Evolutionary conservation across 2,113 vertebrate species (phyloP).

Genomic region (Falcunculus frontatus): DNA sequence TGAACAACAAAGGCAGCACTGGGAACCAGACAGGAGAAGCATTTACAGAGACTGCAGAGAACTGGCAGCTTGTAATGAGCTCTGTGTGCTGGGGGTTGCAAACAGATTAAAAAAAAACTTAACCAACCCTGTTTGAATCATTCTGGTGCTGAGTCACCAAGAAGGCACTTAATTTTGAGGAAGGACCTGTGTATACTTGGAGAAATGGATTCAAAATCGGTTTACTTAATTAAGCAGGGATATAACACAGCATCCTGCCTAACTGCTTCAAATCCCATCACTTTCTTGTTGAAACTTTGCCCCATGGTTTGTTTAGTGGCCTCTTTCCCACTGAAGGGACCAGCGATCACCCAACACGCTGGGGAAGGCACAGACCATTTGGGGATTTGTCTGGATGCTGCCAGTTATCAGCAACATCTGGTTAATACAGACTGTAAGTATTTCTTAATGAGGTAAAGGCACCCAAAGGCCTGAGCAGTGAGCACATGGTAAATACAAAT

Average conservation of each 20-base stretch:
- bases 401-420: conserved; percentile 47
- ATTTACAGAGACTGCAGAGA: not conserved
- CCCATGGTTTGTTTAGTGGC: not conserved
- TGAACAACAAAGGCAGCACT: not conserved
- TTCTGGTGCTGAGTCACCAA: not conserved
- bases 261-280: not conserved
- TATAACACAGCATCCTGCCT: not conserved
- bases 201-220: not conserved
- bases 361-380: not conserved
- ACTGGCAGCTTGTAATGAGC: not conserved
- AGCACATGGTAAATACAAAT: conserved; percentile 43
- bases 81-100: not conserved
- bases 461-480: conserved; percentile 42
- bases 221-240: not conserved
- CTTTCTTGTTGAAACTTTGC: not conserved
- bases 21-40: not conserved
- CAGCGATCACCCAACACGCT: not conserved
- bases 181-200: not conserved
- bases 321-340: not conserved
- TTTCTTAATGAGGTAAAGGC: conserved; percentile 42
- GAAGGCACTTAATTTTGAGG: not conserved
- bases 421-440: not conserved
- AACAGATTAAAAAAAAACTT: accelerated
- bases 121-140: not conserved
- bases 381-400: not conserved